Evolutionary conservation across 2,797 vertebrate genomes (phyloP), one percentile per base, ranked within the genome.

Genomic region (Mionectes olivaceus): DNA sequence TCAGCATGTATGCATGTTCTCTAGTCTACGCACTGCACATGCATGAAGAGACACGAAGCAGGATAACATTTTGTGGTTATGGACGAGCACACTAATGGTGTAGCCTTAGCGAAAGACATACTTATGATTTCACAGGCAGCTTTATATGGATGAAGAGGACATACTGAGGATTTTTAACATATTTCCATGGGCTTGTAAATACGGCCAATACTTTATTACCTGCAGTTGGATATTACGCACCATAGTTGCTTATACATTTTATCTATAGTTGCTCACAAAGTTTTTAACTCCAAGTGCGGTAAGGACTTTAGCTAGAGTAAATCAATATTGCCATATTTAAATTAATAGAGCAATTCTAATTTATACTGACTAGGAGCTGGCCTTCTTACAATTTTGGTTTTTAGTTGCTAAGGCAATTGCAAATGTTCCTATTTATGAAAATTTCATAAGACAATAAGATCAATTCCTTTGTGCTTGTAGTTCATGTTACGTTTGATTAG

Each of bases 21-120:
- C 24, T 39, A 4, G 10, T 43, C 23, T 44, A 9, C 7, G 22
- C 44, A 22, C 22, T 30, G 16, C 13, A 17, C 0, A 0, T 11
- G 5, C 1, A 0, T 19, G 53, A 82, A 33, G 2, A 56, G 23
- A 41, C 1, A 4, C 2, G 4, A 28, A 0, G 4, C 5, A 61
- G 27, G 18, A 68, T n/a, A 30, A 43, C 13, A 11, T 13, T 69
- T 56, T 47, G 56, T 37, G 77, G 24, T 12, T 64, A 6, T 13
- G 14, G 35, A 33, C 23, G 16, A 64, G 14, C 14, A 15, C 25
- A 27, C 4, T 33, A 43, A 60, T 18, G n/a, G 14, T 30, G 24
- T 23, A 64, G 23, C 18, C 16, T 83, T 47, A 15, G 32, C 32
- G 25, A 57, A 84, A 84, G 10, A 65, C 5, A n/a, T 3, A 8